Evolutionary conservation across 2,888 invertebrate genomes (phyloP).

Genomic region (Microctonus hyperodae): DNA sequence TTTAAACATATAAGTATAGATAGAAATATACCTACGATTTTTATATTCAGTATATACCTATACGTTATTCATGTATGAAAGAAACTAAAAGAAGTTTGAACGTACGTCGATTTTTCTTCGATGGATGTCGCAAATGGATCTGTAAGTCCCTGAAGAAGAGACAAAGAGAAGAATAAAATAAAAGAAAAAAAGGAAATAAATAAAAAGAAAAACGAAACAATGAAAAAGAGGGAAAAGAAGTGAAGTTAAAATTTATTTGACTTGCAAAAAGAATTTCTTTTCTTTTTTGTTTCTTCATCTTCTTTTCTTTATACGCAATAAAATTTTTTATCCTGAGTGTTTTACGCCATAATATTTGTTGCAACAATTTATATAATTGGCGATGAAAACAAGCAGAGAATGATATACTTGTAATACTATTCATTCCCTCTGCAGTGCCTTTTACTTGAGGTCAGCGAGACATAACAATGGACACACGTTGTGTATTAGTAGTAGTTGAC

Average conservation of each 20-base stretch:
- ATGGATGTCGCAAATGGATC: slow-evolving; percentile 18
- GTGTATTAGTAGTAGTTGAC: background rate
- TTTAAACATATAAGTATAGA: background rate
- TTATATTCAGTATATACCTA: background rate
- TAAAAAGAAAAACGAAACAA: background rate
- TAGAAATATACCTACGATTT: background rate
- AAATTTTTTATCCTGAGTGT: background rate
- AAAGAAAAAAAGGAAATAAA: background rate
- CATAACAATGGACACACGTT: slow-evolving; percentile 20
- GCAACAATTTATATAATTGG: slow-evolving; percentile 17
- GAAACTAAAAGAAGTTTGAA: background rate
- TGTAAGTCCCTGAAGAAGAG: slow-evolving; percentile 7
- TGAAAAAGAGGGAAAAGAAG: background rate
- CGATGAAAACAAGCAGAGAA: background rate
- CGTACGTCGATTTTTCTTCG: slow-evolving; percentile 9
- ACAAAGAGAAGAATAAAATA: too few species aligned
- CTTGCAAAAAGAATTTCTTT: slow-evolving; percentile 12
- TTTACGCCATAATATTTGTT: background rate
- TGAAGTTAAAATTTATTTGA: slow-evolving; percentile 19
- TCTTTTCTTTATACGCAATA: background rate
- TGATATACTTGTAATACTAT: slow-evolving; percentile 1
- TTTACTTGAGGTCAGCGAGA: slow-evolving; percentile 4
- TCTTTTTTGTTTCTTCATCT: background rate
- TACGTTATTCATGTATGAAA: background rate
- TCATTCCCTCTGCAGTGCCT: background rate